A percentile compares a stretch with the other conserved stretches of the same genome.
These are phyloP conservation scores for Papio anubis DNA, from an alignment of 2,113 vertebrate species.

Conservation along the genomic window DNA sequence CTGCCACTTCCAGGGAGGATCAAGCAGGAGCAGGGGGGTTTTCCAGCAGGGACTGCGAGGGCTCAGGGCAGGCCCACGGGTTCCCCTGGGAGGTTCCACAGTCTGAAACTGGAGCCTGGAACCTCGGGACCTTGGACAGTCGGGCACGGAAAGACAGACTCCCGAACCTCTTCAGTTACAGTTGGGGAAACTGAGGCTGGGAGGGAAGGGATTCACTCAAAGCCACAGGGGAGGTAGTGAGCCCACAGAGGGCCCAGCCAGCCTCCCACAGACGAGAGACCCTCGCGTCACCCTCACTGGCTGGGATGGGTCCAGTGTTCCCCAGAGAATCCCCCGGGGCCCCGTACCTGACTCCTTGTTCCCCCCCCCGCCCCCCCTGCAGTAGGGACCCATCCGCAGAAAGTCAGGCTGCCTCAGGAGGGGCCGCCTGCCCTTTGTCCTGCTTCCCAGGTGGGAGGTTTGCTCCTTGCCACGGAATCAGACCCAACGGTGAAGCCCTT, in stretches of 20 bases:
- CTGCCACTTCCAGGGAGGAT: background rate
- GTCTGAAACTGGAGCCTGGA: background rate
- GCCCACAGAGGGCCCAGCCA: fast-evolving
- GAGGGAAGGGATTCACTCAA: fast-evolving
- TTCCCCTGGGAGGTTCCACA: background rate
- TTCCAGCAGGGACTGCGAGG: fast-evolving
- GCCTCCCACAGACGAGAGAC: background rate
- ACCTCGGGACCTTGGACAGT: background rate
- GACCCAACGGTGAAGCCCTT: fast-evolving
- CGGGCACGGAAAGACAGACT: background rate
- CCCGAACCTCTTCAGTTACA: background rate
- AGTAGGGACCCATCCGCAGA: background rate
- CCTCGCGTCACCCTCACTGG: fast-evolving
- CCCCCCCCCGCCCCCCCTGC: fast-evolving
- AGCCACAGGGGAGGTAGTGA: background rate
- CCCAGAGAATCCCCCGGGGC: too few relatives aligned
- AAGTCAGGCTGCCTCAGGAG: fast-evolving
- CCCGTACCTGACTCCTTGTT: fast-evolving
- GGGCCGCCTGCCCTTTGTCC: fast-evolving
- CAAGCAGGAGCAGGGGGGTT: fast-evolving
- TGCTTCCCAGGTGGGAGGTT: fast-evolving
- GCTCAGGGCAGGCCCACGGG: fast-evolving
- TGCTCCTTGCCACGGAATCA: fast-evolving
- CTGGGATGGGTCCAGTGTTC: background rate
- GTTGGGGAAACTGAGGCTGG: background rate